phyloP scores from a whole-genome alignment of 1,140 invertebrate genomes.

The Telenomus remus region DNA sequence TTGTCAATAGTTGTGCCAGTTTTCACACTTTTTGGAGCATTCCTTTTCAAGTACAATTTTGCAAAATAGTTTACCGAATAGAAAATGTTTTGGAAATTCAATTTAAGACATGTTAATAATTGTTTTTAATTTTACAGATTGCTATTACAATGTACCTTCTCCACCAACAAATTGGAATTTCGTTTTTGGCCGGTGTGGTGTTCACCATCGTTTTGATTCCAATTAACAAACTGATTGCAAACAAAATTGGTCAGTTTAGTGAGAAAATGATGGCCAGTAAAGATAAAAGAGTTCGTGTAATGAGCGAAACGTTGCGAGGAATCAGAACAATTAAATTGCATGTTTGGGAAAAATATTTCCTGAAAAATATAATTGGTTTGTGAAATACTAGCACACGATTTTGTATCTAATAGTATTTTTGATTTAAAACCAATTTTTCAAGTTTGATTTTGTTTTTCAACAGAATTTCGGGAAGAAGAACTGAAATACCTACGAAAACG shows the following conservation, averaged over 20 bases:
- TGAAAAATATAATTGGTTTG: slow-evolving; percentile 73
- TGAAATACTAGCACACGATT: slow-evolving; percentile 11
- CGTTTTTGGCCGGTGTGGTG: slow-evolving; percentile 91
- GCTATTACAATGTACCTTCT: slow-evolving; percentile 87
- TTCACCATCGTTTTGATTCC: slow-evolving; percentile 94
- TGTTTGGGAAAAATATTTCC: slow-evolving; percentile 95
- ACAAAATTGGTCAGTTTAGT: slow-evolving; percentile 92
- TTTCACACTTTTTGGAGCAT: slow-evolving; percentile 98
- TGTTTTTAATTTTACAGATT: slow-evolving; percentile 76
- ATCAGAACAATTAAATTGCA: slow-evolving; percentile 94
- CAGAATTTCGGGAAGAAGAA: slow-evolving; percentile 82
- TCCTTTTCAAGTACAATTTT: slow-evolving; percentile 93
- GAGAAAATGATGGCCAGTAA: slow-evolving; percentile 93
- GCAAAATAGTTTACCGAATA: too few species aligned
- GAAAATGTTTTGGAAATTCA: too few species aligned
- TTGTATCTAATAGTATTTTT: slow-evolving; percentile 44
- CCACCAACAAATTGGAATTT: slow-evolving; percentile 90
- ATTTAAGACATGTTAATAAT: too few species aligned
- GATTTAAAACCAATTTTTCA: neutral
- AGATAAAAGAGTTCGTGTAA: slow-evolving; percentile 91
- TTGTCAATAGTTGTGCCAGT: slow-evolving; percentile 95
- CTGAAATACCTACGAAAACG: slow-evolving; percentile 86
- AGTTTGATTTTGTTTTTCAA: slow-evolving; percentile 4
- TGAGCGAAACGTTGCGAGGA: slow-evolving; percentile 91
- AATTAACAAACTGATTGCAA: slow-evolving; percentile 93